These are phyloP conservation scores for Rhea pennata DNA, from an alignment of 2,113 vertebrate species.

Conservation along the genomic window DNA sequence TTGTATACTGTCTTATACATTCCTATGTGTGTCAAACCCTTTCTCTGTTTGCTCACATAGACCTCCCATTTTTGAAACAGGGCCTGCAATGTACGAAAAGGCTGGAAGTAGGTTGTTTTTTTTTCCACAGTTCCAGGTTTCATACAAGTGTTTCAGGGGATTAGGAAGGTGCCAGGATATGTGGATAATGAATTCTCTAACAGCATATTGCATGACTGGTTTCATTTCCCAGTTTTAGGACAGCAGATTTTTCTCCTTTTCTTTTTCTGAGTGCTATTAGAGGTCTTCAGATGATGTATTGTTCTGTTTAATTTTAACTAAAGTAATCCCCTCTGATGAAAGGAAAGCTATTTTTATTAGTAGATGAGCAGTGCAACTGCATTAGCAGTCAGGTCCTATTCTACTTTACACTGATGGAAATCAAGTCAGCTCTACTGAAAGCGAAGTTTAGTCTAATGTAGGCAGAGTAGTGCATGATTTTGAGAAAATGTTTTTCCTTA, in stretches of 20 bases:
- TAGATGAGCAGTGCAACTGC: neutral
- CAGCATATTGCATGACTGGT: neutral
- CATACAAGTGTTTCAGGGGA: neutral
- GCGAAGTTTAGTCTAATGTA: neutral
- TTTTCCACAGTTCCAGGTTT: neutral
- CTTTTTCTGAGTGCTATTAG: neutral
- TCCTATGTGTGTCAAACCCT: neutral
- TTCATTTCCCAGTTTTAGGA: neutral
- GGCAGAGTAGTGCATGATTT: neutral
- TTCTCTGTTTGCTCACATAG: neutral
- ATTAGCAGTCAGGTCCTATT: constrained; percentile 4
- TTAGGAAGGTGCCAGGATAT: neutral
- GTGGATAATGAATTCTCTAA: neutral
- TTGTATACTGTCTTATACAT: neutral
- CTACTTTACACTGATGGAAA: neutral
- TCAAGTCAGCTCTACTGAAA: neutral
- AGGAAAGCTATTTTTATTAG: constrained; percentile 2
- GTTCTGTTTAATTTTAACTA: constrained; percentile 26
- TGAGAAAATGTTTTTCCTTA: neutral
- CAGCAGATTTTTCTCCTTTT: neutral
- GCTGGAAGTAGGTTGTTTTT: neutral
- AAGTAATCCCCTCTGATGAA: neutral
- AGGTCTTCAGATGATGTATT: neutral
- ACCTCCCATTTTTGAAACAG: neutral
- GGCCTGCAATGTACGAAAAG: neutral